phyloP scores from a whole-genome alignment of 1,140 invertebrate genomes.

The Macrocentrus cingulum region DNA sequence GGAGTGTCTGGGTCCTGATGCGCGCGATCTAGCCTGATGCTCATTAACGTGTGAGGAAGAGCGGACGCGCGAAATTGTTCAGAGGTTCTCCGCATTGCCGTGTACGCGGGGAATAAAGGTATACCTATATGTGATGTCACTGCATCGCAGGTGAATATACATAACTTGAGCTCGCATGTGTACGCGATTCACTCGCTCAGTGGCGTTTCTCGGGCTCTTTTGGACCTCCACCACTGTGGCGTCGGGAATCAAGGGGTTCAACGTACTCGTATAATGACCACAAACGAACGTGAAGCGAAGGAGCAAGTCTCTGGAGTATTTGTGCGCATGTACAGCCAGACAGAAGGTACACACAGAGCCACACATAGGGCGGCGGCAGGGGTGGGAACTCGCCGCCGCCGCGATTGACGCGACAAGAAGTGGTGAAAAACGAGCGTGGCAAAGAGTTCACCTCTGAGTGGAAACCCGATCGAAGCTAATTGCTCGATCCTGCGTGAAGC shows the following conservation, averaged over 20 bases:
- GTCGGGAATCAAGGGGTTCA: conserved; percentile 36
- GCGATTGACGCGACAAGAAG: conserved; percentile 5
- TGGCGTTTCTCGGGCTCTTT: conserved; percentile 21
- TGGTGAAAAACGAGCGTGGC: conserved; percentile 16
- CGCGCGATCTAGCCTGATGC: conserved; percentile 15
- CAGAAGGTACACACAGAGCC: conserved; percentile 9
- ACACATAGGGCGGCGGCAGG: conserved; percentile 20
- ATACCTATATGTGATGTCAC: too few species aligned
- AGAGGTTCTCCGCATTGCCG: conserved; percentile 37
- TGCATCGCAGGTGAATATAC: conserved; percentile 26
- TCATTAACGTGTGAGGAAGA: conserved; percentile 24
- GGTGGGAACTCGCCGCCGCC: conserved; percentile 11
- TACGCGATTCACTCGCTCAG: conserved; percentile 19
- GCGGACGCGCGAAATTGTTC: conserved; percentile 21
- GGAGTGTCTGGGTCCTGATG: background rate
- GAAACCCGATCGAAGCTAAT: conserved; percentile 45
- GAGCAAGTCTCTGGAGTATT: conserved; percentile 24
- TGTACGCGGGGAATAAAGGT: too few species aligned
- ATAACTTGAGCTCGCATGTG: conserved; percentile 17
- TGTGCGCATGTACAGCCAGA: too few species aligned
- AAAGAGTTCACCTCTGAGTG: conserved; percentile 2
- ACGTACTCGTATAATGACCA: conserved; percentile 42
- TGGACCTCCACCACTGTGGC: conserved; percentile 13
- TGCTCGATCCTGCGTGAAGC: conserved; percentile 52
- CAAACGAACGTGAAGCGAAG: conserved; percentile 41